Evolutionary conservation across 1,140 invertebrate genomes (phyloP), one percentile per base, ranked within the genome.

Genomic region (Yoshiicerus persimilis): DNA sequence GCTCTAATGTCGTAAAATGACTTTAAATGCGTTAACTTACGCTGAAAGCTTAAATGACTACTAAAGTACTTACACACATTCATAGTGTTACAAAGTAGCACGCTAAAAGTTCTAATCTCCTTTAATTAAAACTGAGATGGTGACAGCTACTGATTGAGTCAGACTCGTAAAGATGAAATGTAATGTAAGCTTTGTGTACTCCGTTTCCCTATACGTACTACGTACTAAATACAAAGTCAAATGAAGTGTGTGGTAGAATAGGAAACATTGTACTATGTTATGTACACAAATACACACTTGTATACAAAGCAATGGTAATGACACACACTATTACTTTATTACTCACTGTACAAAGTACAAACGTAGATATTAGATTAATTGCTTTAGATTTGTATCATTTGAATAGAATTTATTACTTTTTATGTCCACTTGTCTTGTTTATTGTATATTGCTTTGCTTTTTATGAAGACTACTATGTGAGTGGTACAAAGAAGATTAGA

Each of bases 81-180:
- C 64, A 66, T 30, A 30, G 66, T 27, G 11, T 32, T 56, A 56
- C 47, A 56, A 56, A 70, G 64, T 70, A 70, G 64, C 10, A 30
- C 64, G 32, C 75, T 80, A 80, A 80, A 80, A 80, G 75, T 34
- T 80, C 27, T 80, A 80, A 80, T 80, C 75, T 32, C 32, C 75
- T 80, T 34, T 36, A 36, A 34, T 80, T 36, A 80, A 36, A 38
- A n/a, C 11, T 36, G 32, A 80, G 75, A 80, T 38, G 75, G 20
- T 80, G 75, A 80, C 32, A 34, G 75, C 75, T 38, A 34, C 75
- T 80, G 66, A 70, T 80, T 80, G 75, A 70, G 30, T 36, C 32
- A n/a, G 9, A 80, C 30, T 80, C 8, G n/a, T 36, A 80, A 80
- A 36, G 75, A 36, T 80, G 75, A 34, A 36, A 36, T 36, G 32